Base-by-base conservation (phyloP, 1,140 invertebrate species). In the Hyposmocoma kahamanoa region DNA sequence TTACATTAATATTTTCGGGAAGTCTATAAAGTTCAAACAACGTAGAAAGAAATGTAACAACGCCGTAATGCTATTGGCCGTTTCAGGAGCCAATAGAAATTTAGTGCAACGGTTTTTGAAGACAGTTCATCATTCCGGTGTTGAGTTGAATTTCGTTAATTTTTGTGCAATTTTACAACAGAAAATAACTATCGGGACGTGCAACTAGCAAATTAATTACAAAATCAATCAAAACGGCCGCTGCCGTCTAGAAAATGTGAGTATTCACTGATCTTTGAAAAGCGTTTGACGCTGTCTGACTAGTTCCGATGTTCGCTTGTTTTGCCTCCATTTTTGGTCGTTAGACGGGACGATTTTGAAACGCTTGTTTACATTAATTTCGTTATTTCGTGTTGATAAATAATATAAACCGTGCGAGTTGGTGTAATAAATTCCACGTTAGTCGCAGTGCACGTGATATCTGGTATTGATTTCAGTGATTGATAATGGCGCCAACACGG, bases 401-500 rank as follows among this genome's bases (percentile, higher is more conserved):
- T 24, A 30, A 17, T 21, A 9, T 22, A 18, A 38, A 42, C 38
- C 5, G 18, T 22, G 38, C 28, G 5, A 11, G 18, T 22, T 26
- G n/a, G 41, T 43, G 50, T 52, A 17, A 53, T 47, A 50, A 47
- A 39, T 41, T 30, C 19, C 32, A 49, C 52, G 50, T 54, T 54
- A 17, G 43, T 44, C 15, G 22, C 47, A 48, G 51, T 62, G 50
- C 72, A 79, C 71, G 72, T 78, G 74, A 74, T 69, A 47, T 45
- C 3, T 51, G 32, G 13, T 39, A 36, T 50, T 65, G 64, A 43
- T 65, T 71, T 62, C 66, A 74, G 71, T 69, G 32, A 21, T 30
- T 36, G 48, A 72, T 50, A 81, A 91, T 91, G 90, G 89, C 89
- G 76, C 89, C 90, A 76, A 84, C 87, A 20, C 87, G 88, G 77